These are phyloP conservation scores for Agelas oroides DNA, from an alignment of 37 sponge, comb jelly and placozoan genomes.

Conservation along the genomic window DNA sequence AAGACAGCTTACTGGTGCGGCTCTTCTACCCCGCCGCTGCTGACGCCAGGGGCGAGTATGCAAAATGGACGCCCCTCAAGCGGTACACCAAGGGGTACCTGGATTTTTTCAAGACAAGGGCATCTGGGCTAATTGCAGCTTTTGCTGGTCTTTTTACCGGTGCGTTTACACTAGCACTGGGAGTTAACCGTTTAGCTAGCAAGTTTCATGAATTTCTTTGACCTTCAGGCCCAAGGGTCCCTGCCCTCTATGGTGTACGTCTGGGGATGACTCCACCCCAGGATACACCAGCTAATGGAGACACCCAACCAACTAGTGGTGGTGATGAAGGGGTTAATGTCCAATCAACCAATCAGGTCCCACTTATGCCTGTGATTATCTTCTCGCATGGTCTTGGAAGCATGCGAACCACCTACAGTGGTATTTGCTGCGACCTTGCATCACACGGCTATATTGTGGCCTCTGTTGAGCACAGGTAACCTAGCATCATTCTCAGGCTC, in stretches of 20 bases:
- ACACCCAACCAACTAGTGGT: neutral
- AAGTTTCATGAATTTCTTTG: no score
- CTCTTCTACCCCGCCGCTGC: constrained; percentile 69
- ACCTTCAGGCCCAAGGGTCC: constrained; percentile 49
- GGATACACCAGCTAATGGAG: neutral
- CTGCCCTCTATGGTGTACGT: constrained; percentile 58
- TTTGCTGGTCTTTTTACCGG: neutral
- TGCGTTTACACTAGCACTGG: no score
- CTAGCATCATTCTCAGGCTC: no score
- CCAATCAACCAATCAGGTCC: neutral
- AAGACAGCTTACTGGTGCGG: constrained; percentile 45
- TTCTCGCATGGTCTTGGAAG: constrained; percentile 79
- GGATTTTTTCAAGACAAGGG: neutral
- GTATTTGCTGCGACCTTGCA: constrained; percentile 77
- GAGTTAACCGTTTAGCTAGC: no score
- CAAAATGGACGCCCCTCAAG: constrained; percentile 54
- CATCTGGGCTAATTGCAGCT: constrained; percentile 12
- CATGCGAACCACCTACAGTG: constrained; percentile 71
- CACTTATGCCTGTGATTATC: constrained; percentile 64
- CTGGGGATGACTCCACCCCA: neutral
- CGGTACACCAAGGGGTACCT: constrained; percentile 55
- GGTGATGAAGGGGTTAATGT: neutral
- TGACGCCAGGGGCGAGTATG: constrained; percentile 7
- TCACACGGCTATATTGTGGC: constrained; percentile 86
- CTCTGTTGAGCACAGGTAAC: constrained; percentile 79